Evolutionary conservation across 1,140 invertebrate genomes (phyloP).

Genomic region (Cydia pomonella): DNA sequence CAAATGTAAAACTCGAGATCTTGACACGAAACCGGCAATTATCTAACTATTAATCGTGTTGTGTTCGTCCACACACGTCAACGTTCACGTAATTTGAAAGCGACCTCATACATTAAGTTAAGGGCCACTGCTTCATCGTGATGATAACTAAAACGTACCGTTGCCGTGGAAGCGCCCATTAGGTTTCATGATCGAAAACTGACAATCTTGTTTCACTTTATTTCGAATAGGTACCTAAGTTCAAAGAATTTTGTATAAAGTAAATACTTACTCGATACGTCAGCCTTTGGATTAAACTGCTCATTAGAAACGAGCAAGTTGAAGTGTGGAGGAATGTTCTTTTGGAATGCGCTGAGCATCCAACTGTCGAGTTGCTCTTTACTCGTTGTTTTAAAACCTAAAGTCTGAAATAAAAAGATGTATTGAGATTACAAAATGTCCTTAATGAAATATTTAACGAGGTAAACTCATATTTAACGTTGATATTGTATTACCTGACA

Average conservation of each 20-base stretch:
- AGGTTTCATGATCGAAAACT: too few relatives aligned
- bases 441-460: constrained; percentile 1
- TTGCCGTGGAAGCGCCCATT: too few relatives aligned
- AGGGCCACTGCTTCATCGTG: too few relatives aligned
- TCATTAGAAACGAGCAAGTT: constrained; percentile 84
- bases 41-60: too few relatives aligned
- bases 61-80: too few relatives aligned
- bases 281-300: constrained; percentile 77
- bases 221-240: too few relatives aligned
- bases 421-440: background rate
- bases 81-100: too few relatives aligned
- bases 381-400: constrained; percentile 88
- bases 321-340: constrained; percentile 90
- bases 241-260: background rate
- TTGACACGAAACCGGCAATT: too few relatives aligned
- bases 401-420: constrained; percentile 81
- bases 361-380: constrained; percentile 90
- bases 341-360: constrained; percentile 89
- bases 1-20: too few relatives aligned
- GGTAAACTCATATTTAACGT: background rate
- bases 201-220: too few relatives aligned
- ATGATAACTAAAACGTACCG: too few relatives aligned
- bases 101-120: too few relatives aligned
- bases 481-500: constrained; percentile 84
- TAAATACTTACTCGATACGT: constrained; percentile 69